Conservation (phyloP, 1,140 invertebrate species). For the Drusus annulatus region DNA sequence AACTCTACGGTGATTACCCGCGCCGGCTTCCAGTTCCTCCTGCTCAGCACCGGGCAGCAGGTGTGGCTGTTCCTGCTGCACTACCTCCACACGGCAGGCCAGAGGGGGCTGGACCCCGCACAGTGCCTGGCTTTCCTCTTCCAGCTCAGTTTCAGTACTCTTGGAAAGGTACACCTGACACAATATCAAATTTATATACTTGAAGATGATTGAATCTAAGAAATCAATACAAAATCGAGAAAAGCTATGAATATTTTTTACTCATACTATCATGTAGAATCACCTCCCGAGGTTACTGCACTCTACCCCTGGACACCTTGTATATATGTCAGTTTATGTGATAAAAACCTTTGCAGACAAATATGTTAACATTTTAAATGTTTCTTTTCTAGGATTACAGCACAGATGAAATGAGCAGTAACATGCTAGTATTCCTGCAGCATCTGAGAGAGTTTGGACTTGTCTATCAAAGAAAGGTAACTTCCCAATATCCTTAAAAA, state of each 20-base stretch:
- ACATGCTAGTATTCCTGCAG: constrained; percentile 92
- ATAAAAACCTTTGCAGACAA: too few species aligned
- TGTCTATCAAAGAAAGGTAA: constrained; percentile 94
- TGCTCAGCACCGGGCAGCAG: constrained; percentile 93
- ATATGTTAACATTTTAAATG: too few species aligned
- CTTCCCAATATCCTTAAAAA: not conserved
- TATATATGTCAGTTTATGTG: too few species aligned
- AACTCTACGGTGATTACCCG: constrained; percentile 90
- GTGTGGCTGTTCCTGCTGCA: constrained; percentile 98
- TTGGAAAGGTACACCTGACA: constrained; percentile 82
- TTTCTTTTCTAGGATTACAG: constrained; percentile 86
- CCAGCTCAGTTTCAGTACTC: constrained; percentile 95
- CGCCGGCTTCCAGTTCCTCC: constrained; percentile 95
- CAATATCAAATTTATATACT: too few species aligned
- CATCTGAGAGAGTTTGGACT: constrained; percentile 97
- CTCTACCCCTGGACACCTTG: too few species aligned
- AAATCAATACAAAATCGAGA: too few species aligned
- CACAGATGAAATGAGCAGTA: constrained; percentile 93
- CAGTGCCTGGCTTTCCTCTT: constrained; percentile 96
- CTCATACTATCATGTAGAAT: too few species aligned
- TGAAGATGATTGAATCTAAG: too few species aligned
- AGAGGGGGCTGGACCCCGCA: constrained; percentile 86
- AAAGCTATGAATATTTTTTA: too few species aligned
- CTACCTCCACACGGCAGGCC: constrained; percentile 93
- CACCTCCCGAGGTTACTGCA: too few species aligned